A percentile compares a stretch with the other conserved stretches of the same genome.
Evolutionary conservation across 2,113 vertebrate species (phyloP).

Genomic region (Mugil cephalus): DNA sequence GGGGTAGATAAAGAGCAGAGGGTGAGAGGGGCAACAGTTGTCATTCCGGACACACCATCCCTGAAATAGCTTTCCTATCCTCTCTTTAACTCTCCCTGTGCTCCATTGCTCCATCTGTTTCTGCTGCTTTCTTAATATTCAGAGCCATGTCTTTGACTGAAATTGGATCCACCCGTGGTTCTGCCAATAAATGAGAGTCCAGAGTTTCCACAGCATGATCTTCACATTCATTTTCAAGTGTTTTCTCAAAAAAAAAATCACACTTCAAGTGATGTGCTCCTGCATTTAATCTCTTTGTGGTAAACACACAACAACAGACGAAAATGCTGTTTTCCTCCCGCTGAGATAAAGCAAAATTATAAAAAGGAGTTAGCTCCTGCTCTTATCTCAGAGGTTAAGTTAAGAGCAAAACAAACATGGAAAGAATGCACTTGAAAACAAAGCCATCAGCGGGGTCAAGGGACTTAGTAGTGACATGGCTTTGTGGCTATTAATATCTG

Average conservation of each 20-base stretch:
- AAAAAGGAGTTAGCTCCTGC: neutral
- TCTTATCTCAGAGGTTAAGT: conserved; percentile 54
- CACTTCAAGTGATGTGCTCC: neutral
- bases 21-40: conserved; percentile 64
- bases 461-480: conserved; percentile 75
- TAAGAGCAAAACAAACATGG: conserved; percentile 73
- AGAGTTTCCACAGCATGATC: conserved; percentile 8
- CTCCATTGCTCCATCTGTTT: conserved; percentile 31
- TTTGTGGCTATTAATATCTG: conserved; percentile 78
- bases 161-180: conserved; percentile 20
- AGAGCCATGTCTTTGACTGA: conserved; percentile 16
- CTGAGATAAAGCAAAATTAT: neutral
- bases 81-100: conserved; percentile 33
- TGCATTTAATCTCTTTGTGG: neutral
- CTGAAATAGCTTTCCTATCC: conserved; percentile 76
- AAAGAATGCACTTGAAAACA: conserved; percentile 82
- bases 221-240: conserved; percentile 21
- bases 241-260: neutral
- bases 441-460: conserved; percentile 60
- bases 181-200: neutral
- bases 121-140: conserved; percentile 35
- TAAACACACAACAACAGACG: neutral
- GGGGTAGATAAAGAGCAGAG: conserved; percentile 55
- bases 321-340: neutral
- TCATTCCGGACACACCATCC: conserved; percentile 76